A percentile compares a stretch with the other conserved stretches of the same genome.
Conservation (phyloP, 1,140 invertebrate species). For the Phocides pigmalion region DNA sequence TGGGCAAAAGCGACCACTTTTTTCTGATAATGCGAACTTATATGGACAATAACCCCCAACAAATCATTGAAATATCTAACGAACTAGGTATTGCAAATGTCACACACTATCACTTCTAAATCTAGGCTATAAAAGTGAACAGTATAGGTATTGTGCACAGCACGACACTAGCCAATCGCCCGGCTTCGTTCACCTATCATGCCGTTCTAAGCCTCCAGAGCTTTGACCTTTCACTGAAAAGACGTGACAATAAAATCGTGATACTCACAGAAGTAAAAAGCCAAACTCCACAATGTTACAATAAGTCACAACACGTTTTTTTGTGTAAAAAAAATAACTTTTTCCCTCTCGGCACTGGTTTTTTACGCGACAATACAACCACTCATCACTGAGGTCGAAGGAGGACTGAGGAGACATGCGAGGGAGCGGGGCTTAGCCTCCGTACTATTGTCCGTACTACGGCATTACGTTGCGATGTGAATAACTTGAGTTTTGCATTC, state of each 20-base stretch:
- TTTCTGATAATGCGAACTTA: neutral
- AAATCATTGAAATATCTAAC: constrained; percentile 1
- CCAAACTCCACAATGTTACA: constrained; percentile 53
- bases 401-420: constrained; percentile 71
- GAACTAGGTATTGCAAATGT: constrained; percentile 3
- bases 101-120: constrained; percentile 22
- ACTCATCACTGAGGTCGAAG: constrained; percentile 43
- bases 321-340: constrained; percentile 60
- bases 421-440: constrained; percentile 67
- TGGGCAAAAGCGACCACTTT: neutral
- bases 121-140: constrained; percentile 12
- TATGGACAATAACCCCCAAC: constrained; percentile 9
- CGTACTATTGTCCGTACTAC: constrained; percentile 43
- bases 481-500: constrained; percentile 61
- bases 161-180: constrained; percentile 36
- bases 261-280: constrained; percentile 71
- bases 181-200: constrained; percentile 52
- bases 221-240: constrained; percentile 45
- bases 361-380: constrained; percentile 46
- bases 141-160: constrained; percentile 36
- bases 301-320: constrained; percentile 73
- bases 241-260: constrained; percentile 31
- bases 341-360: constrained; percentile 59
- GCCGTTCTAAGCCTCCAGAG: constrained; percentile 41
- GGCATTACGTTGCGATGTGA: constrained; percentile 25